Evolutionary conservation across 30 jellyfish, hydroid and myxozoan species (phyloP).

Genomic region (Pseudorhiza aurosa): DNA sequence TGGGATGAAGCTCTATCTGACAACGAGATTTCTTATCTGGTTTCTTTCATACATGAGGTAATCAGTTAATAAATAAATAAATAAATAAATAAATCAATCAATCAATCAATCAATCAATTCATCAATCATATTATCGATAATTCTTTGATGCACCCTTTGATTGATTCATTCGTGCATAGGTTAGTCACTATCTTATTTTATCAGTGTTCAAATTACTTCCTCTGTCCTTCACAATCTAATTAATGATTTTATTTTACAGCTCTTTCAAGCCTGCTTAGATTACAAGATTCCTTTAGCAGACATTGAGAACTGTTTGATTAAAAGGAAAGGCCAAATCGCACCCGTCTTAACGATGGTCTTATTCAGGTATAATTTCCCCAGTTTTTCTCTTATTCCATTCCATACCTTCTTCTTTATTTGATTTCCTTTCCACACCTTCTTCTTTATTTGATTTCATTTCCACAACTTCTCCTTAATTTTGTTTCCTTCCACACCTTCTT

Average conservation of each 20-base stretch:
- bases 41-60: constrained; percentile 71
- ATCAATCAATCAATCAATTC: neutral
- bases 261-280: constrained; percentile 38
- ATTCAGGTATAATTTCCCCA: constrained; percentile 32
- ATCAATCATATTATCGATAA: neutral
- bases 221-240: neutral
- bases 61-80: neutral
- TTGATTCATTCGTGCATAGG: neutral
- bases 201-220: neutral
- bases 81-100: neutral
- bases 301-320: constrained; percentile 42
- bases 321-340: constrained; percentile 33
- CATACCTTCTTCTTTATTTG: too few species aligned
- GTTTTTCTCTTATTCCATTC: neutral
- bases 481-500: too few species aligned
- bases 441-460: too few species aligned
- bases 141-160: neutral
- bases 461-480: too few species aligned
- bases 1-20: constrained; percentile 64
- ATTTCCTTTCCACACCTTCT: too few species aligned
- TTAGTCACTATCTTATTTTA: neutral
- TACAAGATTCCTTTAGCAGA: constrained; percentile 32
- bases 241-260: neutral
- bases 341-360: constrained; percentile 57
- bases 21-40: constrained; percentile 45